Evolutionary conservation across 1,140 invertebrate genomes (phyloP).

Genomic region (Tribolium castaneum): DNA sequence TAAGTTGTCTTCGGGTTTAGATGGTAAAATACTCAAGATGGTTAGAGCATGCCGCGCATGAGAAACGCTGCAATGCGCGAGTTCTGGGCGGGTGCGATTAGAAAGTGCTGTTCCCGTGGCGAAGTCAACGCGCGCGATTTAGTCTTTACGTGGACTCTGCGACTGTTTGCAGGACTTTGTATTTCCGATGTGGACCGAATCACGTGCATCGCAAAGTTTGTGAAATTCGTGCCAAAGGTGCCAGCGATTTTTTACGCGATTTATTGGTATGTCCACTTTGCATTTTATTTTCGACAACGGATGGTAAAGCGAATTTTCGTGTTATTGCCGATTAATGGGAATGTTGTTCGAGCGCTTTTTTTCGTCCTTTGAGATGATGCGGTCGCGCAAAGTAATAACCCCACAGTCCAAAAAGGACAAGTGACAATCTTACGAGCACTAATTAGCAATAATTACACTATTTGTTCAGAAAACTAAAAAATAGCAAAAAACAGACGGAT

Average conservation of each 20-base stretch:
- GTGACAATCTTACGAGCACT: too few species aligned
- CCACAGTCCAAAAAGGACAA: too few species aligned
- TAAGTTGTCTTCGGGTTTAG: background rate
- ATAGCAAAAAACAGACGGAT: too few species aligned
- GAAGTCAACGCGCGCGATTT: slow-evolving; percentile 42
- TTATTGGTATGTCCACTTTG: slow-evolving; percentile 1
- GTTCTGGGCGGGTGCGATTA: slow-evolving; percentile 50
- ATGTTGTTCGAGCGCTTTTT: background rate
- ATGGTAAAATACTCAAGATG: slow-evolving; percentile 11
- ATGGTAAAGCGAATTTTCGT: background rate
- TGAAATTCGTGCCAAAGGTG: slow-evolving; percentile 43
- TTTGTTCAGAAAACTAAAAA: too few species aligned
- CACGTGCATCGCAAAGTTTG: slow-evolving; percentile 36
- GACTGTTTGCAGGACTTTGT: background rate
- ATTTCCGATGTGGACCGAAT: slow-evolving; percentile 17
- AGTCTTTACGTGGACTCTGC: slow-evolving; percentile 36
- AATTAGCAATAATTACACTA: too few species aligned
- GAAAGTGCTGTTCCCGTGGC: slow-evolving; percentile 44
- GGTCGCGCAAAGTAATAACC: too few species aligned
- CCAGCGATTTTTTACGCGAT: slow-evolving; percentile 8
- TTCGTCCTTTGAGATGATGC: too few species aligned
- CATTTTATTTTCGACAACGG: background rate
- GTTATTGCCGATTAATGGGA: slow-evolving; percentile 13
- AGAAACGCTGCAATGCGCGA: slow-evolving; percentile 48
- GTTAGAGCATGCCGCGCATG: slow-evolving; percentile 44